Percentiles rank a stretch among this genome's conserved stretches.
Conservation (phyloP, 2,113 vertebrate genomes). For the Cyphomyrus plagiostoma region DNA sequence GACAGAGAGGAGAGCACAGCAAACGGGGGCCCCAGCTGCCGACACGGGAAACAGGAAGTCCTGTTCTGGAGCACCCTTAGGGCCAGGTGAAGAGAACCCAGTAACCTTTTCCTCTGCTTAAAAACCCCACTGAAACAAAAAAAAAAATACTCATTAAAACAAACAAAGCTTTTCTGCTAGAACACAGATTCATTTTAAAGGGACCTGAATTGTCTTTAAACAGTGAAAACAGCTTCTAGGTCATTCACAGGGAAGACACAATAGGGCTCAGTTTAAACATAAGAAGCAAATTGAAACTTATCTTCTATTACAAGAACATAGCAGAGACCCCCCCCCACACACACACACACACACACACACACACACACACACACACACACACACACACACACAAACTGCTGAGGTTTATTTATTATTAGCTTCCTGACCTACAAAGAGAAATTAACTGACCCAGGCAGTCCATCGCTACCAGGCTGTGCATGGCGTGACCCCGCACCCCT, state of each 20-base stretch:
- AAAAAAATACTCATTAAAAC: not conserved
- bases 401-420: not conserved
- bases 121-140: not conserved
- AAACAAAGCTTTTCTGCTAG: not conserved
- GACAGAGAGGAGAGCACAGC: slow-evolving; percentile 16
- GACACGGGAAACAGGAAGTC: slow-evolving; percentile 66
- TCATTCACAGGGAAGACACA: not conserved
- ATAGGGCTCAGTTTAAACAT: not conserved
- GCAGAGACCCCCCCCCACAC: not conserved
- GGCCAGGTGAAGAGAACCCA: slow-evolving; percentile 54
- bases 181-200: not conserved
- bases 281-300: not conserved
- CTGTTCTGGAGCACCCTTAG: slow-evolving; percentile 51
- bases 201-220: not conserved
- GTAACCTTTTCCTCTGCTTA: slow-evolving; percentile 38
- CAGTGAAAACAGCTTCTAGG: not conserved
- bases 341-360: no score
- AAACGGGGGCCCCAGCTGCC: slow-evolving; percentile 46
- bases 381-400: not conserved
- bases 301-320: not conserved
- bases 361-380: no score
- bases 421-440: not conserved
- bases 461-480: not conserved
- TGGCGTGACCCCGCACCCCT: not conserved
- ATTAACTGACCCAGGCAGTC: not conserved